phyloP scores from a whole-genome alignment of 2,113 vertebrate genomes.

The Sciurus niger region DNA sequence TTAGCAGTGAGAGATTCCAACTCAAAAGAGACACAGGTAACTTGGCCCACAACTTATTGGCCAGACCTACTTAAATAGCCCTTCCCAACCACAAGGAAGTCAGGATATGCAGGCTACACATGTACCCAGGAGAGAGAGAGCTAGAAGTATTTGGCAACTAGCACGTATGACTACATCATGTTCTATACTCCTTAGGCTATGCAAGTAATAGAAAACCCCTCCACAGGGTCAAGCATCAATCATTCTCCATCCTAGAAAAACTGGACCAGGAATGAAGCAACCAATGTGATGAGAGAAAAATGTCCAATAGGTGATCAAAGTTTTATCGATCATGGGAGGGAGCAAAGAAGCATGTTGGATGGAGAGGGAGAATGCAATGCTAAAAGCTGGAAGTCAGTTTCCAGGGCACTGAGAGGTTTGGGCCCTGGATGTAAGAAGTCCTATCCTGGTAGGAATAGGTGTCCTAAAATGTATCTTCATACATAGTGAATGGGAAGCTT shows the following conservation, averaged over 20 bases:
- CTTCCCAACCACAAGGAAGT: not conserved
- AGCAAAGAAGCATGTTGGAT: not conserved
- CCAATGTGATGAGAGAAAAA: not conserved
- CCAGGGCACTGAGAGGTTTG: not conserved
- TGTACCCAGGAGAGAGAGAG: not conserved
- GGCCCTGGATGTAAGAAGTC: not conserved
- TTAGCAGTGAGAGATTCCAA: not conserved
- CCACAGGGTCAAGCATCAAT: not conserved
- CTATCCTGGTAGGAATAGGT: not conserved
- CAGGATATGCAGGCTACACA: not conserved
- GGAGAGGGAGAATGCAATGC: not conserved
- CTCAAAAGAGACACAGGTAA: not conserved
- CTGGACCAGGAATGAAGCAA: constrained; percentile 20
- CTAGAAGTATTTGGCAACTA: not conserved
- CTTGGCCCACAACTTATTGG: not conserved
- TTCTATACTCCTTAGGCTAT: not conserved
- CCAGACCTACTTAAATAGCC: not conserved
- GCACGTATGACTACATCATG: not conserved
- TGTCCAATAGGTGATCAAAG: not conserved
- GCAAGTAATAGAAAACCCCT: not conserved
- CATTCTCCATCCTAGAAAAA: not conserved
- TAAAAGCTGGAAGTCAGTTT: not conserved
- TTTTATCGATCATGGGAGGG: not conserved
- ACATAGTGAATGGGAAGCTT: not conserved
- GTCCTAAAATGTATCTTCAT: not conserved